phyloP scores from a whole-genome alignment of 2,113 vertebrate genomes.

The Odobenus rosmarus region DNA sequence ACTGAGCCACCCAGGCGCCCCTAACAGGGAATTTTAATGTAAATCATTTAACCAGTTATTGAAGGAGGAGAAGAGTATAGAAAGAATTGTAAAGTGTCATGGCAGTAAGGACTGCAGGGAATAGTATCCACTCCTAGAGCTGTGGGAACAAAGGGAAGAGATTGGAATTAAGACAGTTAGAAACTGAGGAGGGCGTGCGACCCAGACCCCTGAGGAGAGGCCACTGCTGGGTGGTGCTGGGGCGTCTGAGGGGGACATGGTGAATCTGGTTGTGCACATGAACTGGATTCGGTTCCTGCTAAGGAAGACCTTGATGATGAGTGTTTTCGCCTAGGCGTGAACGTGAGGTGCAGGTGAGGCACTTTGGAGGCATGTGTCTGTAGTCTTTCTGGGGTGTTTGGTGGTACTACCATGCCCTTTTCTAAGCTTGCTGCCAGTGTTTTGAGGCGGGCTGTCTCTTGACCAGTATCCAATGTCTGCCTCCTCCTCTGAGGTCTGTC shows the following conservation, averaged over 20 bases:
- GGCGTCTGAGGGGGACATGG: not conserved
- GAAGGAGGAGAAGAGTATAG: not conserved
- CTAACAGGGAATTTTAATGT: not conserved
- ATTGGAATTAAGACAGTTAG: not conserved
- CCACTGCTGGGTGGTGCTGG: not conserved
- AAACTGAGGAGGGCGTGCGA: not conserved
- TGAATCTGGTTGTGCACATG: not conserved
- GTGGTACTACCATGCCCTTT: too few relatives aligned
- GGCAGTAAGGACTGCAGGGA: not conserved
- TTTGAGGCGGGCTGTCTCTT: not conserved
- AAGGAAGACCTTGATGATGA: not conserved
- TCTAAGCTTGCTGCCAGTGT: not conserved
- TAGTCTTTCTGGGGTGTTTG: not conserved
- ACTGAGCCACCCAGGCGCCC: too few relatives aligned
- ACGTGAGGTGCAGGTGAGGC: not conserved
- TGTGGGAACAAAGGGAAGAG: not conserved
- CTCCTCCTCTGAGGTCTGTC: not conserved
- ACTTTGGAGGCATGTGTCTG: not conserved
- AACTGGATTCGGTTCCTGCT: too few relatives aligned
- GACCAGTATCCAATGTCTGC: not conserved
- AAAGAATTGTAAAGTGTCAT: not conserved
- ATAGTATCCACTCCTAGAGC: not conserved
- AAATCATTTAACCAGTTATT: not conserved
- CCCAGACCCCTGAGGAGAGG: not conserved
- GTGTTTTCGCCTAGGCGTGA: not conserved